Evolutionary conservation across 2,888 invertebrate species (phyloP).

Genomic region (Himalopsyche anomala): DNA sequence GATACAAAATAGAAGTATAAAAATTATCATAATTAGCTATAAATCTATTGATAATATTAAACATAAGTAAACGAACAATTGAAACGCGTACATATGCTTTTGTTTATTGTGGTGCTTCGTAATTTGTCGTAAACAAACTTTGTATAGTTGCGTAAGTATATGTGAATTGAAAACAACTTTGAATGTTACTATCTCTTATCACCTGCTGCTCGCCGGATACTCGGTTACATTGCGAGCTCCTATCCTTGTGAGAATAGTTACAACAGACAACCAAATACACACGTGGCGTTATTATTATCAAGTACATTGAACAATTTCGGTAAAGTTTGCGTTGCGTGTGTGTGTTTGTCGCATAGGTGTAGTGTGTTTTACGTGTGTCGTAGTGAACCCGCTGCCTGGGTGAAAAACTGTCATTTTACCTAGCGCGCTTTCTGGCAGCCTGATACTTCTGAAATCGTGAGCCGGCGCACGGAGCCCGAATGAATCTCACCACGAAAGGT

Average conservation of each 20-base stretch:
- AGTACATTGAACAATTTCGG: slow-evolving; percentile 30
- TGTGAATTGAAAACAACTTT: neutral
- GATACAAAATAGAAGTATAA: slow-evolving; percentile 57
- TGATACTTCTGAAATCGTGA: slow-evolving; percentile 53
- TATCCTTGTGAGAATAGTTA: neutral
- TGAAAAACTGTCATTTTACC: neutral
- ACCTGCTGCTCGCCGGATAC: neutral
- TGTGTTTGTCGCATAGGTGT: neutral
- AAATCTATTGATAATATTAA: neutral
- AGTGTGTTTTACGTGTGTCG: no score
- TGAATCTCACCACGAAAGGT: slow-evolving; percentile 58
- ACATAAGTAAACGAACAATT: neutral
- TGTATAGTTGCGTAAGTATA: neutral
- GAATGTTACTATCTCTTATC: neutral
- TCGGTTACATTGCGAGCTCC: neutral
- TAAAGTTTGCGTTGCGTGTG: neutral
- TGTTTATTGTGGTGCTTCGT: neutral
- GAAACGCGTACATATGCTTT: neutral
- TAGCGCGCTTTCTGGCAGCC: slow-evolving; percentile 49
- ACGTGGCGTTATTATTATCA: neutral
- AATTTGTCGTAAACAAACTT: neutral
- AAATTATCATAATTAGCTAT: neutral
- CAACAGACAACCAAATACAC: neutral
- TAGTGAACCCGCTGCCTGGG: no score
- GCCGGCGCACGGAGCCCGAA: slow-evolving; percentile 55